Conservation (phyloP, 2,888 invertebrate genomes). For the Rhodophaea formosa region DNA sequence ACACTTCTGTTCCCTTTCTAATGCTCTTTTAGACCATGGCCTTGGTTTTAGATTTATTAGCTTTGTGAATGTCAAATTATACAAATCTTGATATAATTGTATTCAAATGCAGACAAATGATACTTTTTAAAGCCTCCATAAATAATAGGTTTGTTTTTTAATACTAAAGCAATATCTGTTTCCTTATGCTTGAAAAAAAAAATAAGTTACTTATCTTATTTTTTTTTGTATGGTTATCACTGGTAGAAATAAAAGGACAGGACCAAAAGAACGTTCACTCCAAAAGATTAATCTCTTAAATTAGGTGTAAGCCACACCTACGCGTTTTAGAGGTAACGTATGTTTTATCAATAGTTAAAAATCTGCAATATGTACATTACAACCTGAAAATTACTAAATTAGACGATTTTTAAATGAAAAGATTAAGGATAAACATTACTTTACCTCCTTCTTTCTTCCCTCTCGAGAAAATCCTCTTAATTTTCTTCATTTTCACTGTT, state of each 20-base stretch:
- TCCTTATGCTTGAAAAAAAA: not conserved
- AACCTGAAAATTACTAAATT: too few species aligned
- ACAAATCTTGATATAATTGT: not conserved
- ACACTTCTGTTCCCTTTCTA: not conserved
- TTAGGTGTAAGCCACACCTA: too few species aligned
- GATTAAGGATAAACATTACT: too few species aligned
- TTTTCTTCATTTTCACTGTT: slow-evolving; percentile 57
- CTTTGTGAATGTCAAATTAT: slow-evolving; percentile 2
- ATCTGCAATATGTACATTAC: too few species aligned
- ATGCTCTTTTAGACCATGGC: not conserved
- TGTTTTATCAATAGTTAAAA: too few species aligned
- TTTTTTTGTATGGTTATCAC: too few species aligned
- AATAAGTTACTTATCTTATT: too few species aligned
- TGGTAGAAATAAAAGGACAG: too few species aligned
- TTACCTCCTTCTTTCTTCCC: slow-evolving; percentile 62
- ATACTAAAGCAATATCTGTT: not conserved
- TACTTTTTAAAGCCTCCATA: not conserved
- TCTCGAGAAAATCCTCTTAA: slow-evolving; percentile 64
- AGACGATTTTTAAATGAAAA: too few species aligned
- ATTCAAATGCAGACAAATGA: slow-evolving; percentile 2
- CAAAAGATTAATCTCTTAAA: too few species aligned
- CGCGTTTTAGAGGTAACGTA: too few species aligned
- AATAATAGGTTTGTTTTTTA: not conserved
- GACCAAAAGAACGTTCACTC: too few species aligned
- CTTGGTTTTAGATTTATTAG: not conserved